Evolutionary conservation across 2,888 invertebrate genomes (phyloP).

Genomic region (Miltochrista miniata): DNA sequence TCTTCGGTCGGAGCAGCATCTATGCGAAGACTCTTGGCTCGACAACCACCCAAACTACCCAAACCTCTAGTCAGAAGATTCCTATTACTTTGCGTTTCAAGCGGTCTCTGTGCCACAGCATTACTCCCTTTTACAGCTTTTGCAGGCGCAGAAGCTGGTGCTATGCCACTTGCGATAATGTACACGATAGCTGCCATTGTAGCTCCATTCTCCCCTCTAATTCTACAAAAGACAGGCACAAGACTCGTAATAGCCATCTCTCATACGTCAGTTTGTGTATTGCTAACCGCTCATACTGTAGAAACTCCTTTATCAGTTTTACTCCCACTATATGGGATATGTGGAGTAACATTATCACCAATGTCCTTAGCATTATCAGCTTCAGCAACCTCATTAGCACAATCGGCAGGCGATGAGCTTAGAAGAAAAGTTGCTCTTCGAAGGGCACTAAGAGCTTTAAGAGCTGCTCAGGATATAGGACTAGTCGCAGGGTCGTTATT

Average conservation of each 20-base stretch:
- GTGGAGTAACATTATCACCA: conserved; percentile 84
- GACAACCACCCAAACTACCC: conserved; percentile 77
- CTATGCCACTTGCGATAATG: conserved; percentile 85
- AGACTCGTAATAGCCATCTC: conserved; percentile 71
- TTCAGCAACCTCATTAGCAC: conserved; percentile 83
- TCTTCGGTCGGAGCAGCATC: conserved; percentile 91
- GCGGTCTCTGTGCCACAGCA: conserved; percentile 86
- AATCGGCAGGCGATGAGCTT: conserved; percentile 75
- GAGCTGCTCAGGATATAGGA: conserved; percentile 76
- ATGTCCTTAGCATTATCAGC: conserved; percentile 83
- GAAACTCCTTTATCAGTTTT: conserved; percentile 65
- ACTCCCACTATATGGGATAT: conserved; percentile 66
- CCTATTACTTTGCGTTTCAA: conserved; percentile 82
- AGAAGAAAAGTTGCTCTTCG: conserved; percentile 67
- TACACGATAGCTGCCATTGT: conserved; percentile 85
- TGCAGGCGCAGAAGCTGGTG: conserved; percentile 82
- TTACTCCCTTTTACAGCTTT: conserved; percentile 83
- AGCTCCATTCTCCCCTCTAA: conserved; percentile 72
- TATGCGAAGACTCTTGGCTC: conserved; percentile 87
- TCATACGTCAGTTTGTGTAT: conserved; percentile 82
- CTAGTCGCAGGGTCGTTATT: conserved; percentile 69
- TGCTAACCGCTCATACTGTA: conserved; percentile 84
- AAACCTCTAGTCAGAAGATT: conserved; percentile 75
- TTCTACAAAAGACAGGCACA: conserved; percentile 71
- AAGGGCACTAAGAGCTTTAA: conserved; percentile 67